Percentiles rank a stretch among this genome's conserved stretches.
Conservation (phyloP, 2,797 vertebrate genomes). For the Scyliorhinus canicula region DNA sequence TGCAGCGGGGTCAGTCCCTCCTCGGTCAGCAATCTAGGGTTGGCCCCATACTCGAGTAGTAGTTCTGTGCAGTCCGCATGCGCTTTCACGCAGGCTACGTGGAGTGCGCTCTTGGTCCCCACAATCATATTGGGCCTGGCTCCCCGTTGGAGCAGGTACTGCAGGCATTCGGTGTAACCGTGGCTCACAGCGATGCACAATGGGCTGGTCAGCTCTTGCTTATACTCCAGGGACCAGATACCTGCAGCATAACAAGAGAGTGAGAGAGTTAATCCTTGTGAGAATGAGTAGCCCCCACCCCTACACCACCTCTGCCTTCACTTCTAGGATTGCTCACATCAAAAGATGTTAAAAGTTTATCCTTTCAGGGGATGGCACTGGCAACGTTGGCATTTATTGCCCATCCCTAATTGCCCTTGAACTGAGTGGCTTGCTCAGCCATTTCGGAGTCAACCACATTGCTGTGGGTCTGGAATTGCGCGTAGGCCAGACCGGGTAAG, state of each 20-base stretch:
- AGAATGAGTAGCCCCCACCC: too few species aligned
- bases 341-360: not conserved
- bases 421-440: too few species aligned
- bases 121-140: conserved; percentile 56
- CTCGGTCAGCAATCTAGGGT: conserved; percentile 53
- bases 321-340: not conserved
- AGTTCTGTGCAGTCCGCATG: conserved; percentile 55
- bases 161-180: conserved; percentile 55
- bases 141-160: conserved; percentile 52
- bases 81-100: conserved; percentile 57
- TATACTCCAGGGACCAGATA: conserved; percentile 68
- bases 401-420: too few species aligned
- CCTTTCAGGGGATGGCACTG: too few species aligned
- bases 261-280: not conserved
- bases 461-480: too few species aligned
- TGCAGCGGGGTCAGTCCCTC: conserved; percentile 59
- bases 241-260: conserved; percentile 47
- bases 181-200: conserved; percentile 58
- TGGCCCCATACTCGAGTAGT: conserved; percentile 59
- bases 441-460: too few species aligned
- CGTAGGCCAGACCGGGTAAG: too few species aligned
- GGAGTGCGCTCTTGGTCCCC: conserved; percentile 54
- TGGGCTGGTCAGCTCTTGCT: conserved; percentile 59
- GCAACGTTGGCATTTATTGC: too few species aligned
- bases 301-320: not conserved